A percentile compares a stretch with the other conserved stretches of the same genome.
phyloP scores from a whole-genome alignment of 2,797 vertebrate genomes.

The Gymnopithys bicolor region DNA sequence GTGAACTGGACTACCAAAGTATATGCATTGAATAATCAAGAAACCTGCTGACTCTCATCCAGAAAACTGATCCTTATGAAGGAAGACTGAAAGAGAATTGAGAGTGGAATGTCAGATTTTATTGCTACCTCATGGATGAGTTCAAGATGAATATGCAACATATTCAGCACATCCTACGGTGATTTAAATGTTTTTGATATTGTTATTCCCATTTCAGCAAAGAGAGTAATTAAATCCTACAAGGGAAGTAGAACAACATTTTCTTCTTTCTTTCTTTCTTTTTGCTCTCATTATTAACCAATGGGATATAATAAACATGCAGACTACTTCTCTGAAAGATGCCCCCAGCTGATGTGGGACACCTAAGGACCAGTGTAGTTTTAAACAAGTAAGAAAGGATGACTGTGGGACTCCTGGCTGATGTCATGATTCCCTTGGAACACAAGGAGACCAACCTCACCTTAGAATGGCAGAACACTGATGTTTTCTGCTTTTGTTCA shows the following conservation, averaged over 20 bases:
- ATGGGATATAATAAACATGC: not conserved
- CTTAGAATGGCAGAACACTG: not conserved
- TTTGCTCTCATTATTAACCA: not conserved
- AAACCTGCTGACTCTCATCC: not conserved
- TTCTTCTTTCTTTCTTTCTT: not conserved
- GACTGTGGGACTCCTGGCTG: not conserved
- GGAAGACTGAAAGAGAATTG: not conserved
- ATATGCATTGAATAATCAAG: not conserved
- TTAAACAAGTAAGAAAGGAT: not conserved
- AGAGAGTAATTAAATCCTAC: not conserved
- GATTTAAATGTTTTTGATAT: not conserved
- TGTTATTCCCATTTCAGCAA: not conserved
- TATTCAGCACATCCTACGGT: not conserved
- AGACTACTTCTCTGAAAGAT: not conserved
- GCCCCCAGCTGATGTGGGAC: not conserved
- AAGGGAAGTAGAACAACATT: not conserved
- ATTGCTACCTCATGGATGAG: not conserved
- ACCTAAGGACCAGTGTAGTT: not conserved
- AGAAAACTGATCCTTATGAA: not conserved
- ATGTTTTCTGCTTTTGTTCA: not conserved
- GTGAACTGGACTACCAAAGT: not conserved
- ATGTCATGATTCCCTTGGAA: not conserved
- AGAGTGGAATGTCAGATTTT: not conserved
- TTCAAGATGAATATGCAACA: not conserved
- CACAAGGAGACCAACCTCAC: not conserved